Conservation (phyloP, 2,888 invertebrate species). For the Troides helena region DNA sequence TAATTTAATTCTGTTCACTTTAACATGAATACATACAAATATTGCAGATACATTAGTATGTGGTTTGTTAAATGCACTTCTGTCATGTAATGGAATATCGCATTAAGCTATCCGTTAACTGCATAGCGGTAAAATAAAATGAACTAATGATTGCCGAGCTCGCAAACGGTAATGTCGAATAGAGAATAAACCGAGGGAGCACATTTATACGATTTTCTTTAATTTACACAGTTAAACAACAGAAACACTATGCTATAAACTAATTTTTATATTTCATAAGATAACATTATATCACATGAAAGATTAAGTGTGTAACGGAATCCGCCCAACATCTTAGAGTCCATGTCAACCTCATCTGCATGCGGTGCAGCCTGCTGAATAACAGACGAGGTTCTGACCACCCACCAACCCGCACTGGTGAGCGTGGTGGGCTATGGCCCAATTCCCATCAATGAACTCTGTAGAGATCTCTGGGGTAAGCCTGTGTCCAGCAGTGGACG, state of each 20-base stretch:
- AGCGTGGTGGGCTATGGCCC: too few species aligned
- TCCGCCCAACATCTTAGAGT: too few species aligned
- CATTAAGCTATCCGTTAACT: constrained; percentile 58
- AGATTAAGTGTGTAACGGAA: too few species aligned
- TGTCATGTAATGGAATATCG: constrained; percentile 66
- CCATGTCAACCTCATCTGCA: too few species aligned
- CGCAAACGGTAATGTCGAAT: constrained; percentile 23
- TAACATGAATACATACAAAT: constrained; percentile 6
- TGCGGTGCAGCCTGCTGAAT: too few species aligned
- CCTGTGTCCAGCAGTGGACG: too few species aligned
- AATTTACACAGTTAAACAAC: not conserved
- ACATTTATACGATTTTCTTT: constrained; percentile 8
- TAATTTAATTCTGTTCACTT: not conserved
- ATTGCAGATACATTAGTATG: constrained; percentile 41
- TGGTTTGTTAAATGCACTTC: constrained; percentile 50
- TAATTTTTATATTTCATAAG: not conserved
- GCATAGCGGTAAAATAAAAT: constrained; percentile 54
- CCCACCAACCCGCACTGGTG: too few species aligned
- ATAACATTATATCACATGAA: too few species aligned
- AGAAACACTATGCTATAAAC: not conserved
- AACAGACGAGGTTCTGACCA: too few species aligned
- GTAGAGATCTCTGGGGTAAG: too few species aligned
- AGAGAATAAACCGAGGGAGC: constrained; percentile 21
- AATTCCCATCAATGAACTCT: too few species aligned
- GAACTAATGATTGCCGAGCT: constrained; percentile 25